Evolutionary conservation across 2,113 vertebrate species (phyloP).

Genomic region (Paratilapia polleni): DNA sequence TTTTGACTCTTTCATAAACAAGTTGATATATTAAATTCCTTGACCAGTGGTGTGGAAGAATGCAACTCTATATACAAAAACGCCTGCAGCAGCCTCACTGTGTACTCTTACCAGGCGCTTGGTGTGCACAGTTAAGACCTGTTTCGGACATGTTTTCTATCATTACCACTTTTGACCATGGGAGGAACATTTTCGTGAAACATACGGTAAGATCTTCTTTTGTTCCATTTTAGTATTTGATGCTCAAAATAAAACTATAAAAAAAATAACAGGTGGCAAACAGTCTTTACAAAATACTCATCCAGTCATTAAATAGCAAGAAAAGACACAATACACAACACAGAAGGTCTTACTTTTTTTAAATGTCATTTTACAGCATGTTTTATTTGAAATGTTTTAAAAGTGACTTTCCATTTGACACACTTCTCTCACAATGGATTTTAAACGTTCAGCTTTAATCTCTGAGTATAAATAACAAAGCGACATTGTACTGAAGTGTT

Average conservation of each 20-base stretch:
- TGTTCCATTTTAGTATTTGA: not conserved
- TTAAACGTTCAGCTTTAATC: not conserved
- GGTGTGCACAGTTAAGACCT: not conserved
- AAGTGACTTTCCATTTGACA: not conserved
- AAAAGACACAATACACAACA: not conserved
- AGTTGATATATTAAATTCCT: constrained; percentile 42
- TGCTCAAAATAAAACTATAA: not conserved
- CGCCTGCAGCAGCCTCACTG: not conserved
- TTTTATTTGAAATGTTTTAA: not conserved
- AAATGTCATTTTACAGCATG: not conserved
- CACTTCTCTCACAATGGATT: not conserved
- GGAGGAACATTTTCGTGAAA: not conserved
- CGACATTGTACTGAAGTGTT: not conserved
- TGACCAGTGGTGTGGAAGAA: constrained; percentile 58
- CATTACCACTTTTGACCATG: not conserved
- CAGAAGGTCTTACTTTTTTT: not conserved
- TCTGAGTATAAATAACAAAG: not conserved
- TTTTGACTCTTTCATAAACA: constrained; percentile 64
- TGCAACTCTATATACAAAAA: constrained; percentile 66
- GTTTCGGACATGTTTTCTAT: not conserved
- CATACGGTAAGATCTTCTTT: constrained; percentile 43
- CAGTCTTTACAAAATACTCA: not conserved
- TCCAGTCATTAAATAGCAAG: not conserved
- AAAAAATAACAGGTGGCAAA: not conserved
- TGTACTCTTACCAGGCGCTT: not conserved